Conservation (phyloP, 2,888 invertebrate genomes). For the Colostygia pectinataria region DNA sequence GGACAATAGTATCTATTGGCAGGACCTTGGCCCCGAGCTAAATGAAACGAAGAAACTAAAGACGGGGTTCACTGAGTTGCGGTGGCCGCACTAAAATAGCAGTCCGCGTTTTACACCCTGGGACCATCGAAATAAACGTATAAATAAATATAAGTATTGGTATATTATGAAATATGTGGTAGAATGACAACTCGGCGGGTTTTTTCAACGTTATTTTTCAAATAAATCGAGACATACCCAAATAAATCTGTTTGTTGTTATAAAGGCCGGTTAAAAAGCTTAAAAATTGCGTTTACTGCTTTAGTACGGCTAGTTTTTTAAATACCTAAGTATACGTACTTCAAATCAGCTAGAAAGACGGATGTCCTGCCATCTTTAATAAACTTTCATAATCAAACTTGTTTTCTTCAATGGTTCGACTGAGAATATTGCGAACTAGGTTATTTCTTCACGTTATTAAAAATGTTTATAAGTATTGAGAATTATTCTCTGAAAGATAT, state of each 20-base stretch:
- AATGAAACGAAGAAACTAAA: constrained; percentile 1
- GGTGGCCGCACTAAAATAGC: background rate
- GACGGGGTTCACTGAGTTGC: background rate
- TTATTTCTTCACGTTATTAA: background rate
- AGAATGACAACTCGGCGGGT: too few relatives aligned
- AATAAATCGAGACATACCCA: too few relatives aligned
- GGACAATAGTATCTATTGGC: constrained; percentile 14
- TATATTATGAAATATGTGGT: too few relatives aligned
- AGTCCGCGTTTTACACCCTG: too few relatives aligned
- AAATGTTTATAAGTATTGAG: background rate
- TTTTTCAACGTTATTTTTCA: too few relatives aligned
- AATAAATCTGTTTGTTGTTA: too few relatives aligned
- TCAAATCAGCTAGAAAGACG: constrained; percentile 27
- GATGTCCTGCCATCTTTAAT: constrained; percentile 33
- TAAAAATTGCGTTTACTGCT: background rate
- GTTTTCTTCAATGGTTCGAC: constrained; percentile 23
- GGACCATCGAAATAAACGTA: too few relatives aligned
- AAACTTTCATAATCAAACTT: constrained; percentile 29
- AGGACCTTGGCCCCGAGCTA: constrained; percentile 3
- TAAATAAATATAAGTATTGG: too few relatives aligned
- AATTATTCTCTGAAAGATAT: background rate
- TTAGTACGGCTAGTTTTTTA: background rate
- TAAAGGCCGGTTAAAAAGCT: too few relatives aligned
- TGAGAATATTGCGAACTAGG: constrained; percentile 20
- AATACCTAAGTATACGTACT: background rate